These are phyloP conservation scores for Drosophila eohydei DNA, from an alignment of 2,888 invertebrate species.

Conservation along the genomic window DNA sequence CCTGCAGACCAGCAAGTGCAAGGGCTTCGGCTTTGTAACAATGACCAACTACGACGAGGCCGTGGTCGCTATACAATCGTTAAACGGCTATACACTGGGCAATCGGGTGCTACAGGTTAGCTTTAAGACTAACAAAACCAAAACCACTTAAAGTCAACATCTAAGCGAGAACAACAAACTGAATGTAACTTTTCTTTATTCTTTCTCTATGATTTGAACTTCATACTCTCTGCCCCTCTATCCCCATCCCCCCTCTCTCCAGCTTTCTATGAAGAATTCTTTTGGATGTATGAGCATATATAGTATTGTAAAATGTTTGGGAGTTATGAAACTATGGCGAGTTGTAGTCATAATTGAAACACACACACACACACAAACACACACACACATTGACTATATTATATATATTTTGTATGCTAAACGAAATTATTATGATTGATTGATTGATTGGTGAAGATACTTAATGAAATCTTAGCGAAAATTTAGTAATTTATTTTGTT, in stretches of 20 bases:
- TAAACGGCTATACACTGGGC: constrained; percentile 98
- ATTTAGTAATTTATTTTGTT: constrained; percentile 59
- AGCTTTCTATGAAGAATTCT: background rate
- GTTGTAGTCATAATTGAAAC: constrained; percentile 69
- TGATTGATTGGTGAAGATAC: constrained; percentile 29
- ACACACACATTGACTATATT: constrained; percentile 29
- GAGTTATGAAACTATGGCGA: constrained; percentile 21
- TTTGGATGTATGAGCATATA: constrained; percentile 3
- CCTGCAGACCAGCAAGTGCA: constrained; percentile 98
- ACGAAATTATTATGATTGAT: constrained; percentile 67
- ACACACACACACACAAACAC: constrained; percentile 9
- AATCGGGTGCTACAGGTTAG: constrained; percentile 98
- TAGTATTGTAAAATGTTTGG: constrained; percentile 35
- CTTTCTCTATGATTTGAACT: constrained; percentile 2
- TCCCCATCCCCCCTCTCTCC: background rate
- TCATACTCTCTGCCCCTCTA: background rate
- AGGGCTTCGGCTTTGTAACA: constrained; percentile 99
- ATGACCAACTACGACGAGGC: constrained; percentile 99
- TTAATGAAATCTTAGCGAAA: constrained; percentile 72
- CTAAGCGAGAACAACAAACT: constrained; percentile 20
- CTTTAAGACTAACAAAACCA: constrained; percentile 97
- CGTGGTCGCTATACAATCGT: constrained; percentile 96
- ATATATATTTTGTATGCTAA: constrained; percentile 54
- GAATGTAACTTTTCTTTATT: constrained; percentile 16
- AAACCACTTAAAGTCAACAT: constrained; percentile 85